Conservation (phyloP, 2,797 vertebrate species). For the Orientallactaga sibirica region DNA sequence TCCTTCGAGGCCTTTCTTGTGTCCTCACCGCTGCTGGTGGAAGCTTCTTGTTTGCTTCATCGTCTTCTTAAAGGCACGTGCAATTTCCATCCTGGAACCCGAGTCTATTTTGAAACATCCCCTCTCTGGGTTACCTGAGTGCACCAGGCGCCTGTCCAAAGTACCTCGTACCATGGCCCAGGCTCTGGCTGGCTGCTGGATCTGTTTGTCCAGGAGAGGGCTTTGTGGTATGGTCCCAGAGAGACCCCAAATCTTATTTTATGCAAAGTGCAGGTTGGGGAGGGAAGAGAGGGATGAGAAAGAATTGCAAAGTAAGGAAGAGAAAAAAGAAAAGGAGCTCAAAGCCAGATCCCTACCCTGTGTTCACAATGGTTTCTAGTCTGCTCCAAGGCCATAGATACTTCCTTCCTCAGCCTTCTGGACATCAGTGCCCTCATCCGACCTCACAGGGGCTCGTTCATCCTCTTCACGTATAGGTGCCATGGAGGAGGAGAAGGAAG, state of each 20-base stretch:
- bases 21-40: rapidly evolving
- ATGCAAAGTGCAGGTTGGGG: neutral
- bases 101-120: slow-evolving; percentile 29
- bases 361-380: rapidly evolving
- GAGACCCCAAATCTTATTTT: neutral
- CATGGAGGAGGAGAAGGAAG: neutral
- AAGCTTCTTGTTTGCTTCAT: neutral
- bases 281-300: neutral
- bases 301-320: neutral
- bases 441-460: rapidly evolving
- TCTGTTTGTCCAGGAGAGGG: neutral
- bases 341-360: rapidly evolving
- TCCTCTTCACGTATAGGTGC: rapidly evolving
- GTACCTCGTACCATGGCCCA: rapidly evolving
- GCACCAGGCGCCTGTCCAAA: neutral
- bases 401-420: rapidly evolving
- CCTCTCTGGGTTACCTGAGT: neutral
- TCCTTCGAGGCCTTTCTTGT: neutral
- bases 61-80: neutral
- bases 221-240: neutral
- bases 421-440: rapidly evolving
- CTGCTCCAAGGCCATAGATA: rapidly evolving
- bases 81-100: slow-evolving; percentile 26
- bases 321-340: too few species aligned
- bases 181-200: neutral